Base-by-base conservation (phyloP, 2,888 invertebrate species). In the Phyllotreta striolata region DNA sequence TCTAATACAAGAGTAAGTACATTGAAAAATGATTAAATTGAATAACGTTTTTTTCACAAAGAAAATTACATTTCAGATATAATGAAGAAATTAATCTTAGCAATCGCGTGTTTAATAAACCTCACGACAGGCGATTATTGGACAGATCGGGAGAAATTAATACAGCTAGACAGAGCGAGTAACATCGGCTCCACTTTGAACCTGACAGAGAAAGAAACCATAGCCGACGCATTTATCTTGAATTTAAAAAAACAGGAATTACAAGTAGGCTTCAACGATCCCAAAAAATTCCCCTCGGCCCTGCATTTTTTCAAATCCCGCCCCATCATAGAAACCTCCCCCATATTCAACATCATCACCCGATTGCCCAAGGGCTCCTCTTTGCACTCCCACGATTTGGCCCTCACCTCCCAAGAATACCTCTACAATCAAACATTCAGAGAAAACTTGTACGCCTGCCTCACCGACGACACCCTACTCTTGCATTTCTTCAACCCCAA, bases 361-460 rank as follows among this genome's bases (percentile, higher is more conserved):
- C 79, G 81, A 38, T 86, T 93, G 85, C 92, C 93, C 0, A 93
- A 93, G 80, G 93, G 91, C 1, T 90, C 86, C 83, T 85, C 10
- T 76, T 52, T 91, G 24, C 91, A 91, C 77, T 82, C 86, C 0
- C 92, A 91, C 74, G 89, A 89, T 47, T 14, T 38, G 14, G 57
- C 38, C 12, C 4, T 57, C 10, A 40, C 34, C 13, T 57, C 38
- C 8, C 44, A 34, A 24, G 44, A 44, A 37, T 34, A 5, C 38
- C 9, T 56, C 1, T 56, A 37, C 9, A 44, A 24, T 13, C 46
- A 52, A 9, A 52, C 52, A n/a, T 52, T 38, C 38, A 55, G 51
- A 38, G 56, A 62, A 0, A 56, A 66, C 39, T 46, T 66, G 52
- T 67, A 67, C 40, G 61, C 43, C 6, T 61, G 63, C 13, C 49